A percentile compares a stretch with the other conserved stretches of the same genome.
Conservation (phyloP, 2,797 vertebrate species). For the Melanotaenia boesemani region DNA sequence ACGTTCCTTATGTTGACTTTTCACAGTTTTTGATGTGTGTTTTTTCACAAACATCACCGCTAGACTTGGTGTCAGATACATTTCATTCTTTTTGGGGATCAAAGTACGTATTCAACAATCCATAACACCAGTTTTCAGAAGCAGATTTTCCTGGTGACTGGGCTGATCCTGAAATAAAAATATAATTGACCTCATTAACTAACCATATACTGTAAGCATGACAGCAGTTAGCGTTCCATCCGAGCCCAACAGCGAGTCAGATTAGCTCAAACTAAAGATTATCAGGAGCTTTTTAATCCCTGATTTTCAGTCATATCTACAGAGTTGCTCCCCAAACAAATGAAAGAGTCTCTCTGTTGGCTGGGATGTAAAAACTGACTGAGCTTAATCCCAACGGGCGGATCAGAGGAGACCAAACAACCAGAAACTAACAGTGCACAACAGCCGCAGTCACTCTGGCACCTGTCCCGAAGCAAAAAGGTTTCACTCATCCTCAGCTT, state of each 20-base stretch:
- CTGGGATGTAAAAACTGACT: conserved; percentile 74
- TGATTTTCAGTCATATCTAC: neutral
- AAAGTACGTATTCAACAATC: too few species aligned
- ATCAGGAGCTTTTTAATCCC: neutral
- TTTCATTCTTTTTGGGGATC: too few species aligned
- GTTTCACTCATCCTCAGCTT: neutral
- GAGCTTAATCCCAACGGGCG: conserved; percentile 79
- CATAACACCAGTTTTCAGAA: too few species aligned
- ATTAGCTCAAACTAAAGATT: neutral
- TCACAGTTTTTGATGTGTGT: too few species aligned
- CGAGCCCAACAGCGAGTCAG: conserved; percentile 55
- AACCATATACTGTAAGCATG: conserved; percentile 47
- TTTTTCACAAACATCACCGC: too few species aligned
- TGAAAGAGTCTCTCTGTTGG: conserved; percentile 43
- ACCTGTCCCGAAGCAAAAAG: conserved; percentile 19
- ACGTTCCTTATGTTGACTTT: too few species aligned
- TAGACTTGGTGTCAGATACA: too few species aligned
- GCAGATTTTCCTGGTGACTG: too few species aligned
- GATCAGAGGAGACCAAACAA: conserved; percentile 61
- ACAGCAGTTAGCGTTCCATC: conserved; percentile 72
- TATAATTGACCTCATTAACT: neutral
- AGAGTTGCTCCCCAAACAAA: conserved; percentile 11
- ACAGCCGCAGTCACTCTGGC: conserved; percentile 69
- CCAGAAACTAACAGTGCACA: conserved; percentile 52
- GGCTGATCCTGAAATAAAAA: too few species aligned